Base-by-base conservation (phyloP, 1,140 invertebrate species). In the Megalonaias nervosa region DNA sequence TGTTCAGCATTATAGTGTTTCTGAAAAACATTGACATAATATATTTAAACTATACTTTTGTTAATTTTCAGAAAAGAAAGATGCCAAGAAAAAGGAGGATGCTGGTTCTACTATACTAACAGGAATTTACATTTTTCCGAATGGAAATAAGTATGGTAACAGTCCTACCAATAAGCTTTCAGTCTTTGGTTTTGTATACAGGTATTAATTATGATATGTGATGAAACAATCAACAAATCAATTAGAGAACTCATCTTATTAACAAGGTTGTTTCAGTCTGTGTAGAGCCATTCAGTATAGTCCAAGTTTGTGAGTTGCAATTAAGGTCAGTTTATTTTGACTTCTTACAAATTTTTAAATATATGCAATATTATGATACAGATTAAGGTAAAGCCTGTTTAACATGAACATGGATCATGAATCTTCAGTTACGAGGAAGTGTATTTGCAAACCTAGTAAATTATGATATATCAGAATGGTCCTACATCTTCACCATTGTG, bases 131-230 rank as follows among this genome's bases (percentile, higher is more conserved):
- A 82, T 89, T 31, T 90, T 90, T 74, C 82, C 88, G 0, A 90
- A 89, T 84, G 88, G 89, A 75, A 88, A 89, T 66, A 86, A 80
- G 84, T 90, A 89, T 83, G 88, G 89, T 88, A 83, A 77, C 65
- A 72, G 17, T 23, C n/a, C 9, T 68, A 26, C 38, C 38, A 26
- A 65, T 65, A 21, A 26, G 1, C 17, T 26, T 65, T 65, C 2
- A 14, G 14, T 31, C 23, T 65, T 31, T 31, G n/a, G 16, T 62
- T 21, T 12, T 67, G 9, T 67, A 26, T 67, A 31, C 19, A 67
- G 26, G n/a, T 23, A 21, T 67, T n/a, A 67, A 19, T 11, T 31
- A 62, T 62, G 23, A n/a, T n/a, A 62, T 62, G 60, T 62, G 19
- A 62, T 62, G 23, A n/a, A 62, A n/a, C 19, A n/a, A 62, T 62